Percentiles rank a stretch among this genome's conserved stretches.
phyloP scores from a whole-genome alignment of 2,888 invertebrate species.

The Xylophagus ater region DNA sequence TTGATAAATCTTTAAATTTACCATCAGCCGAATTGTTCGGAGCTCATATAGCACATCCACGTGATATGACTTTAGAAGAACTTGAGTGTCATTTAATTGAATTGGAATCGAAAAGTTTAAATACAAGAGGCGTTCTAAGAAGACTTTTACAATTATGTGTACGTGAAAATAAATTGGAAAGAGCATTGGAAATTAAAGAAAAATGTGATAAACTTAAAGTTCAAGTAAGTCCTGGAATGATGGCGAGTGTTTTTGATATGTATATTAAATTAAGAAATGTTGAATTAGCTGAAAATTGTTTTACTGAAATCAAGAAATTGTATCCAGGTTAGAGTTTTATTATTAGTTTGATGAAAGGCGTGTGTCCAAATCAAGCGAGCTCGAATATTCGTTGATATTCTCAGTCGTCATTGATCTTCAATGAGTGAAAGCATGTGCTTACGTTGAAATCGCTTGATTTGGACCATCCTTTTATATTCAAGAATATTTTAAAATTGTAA shows the following conservation, averaged over 20 bases:
- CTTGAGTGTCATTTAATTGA: conserved; percentile 53
- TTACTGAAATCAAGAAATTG: conserved; percentile 43
- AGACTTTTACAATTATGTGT: conserved; percentile 49
- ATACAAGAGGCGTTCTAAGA: conserved; percentile 53
- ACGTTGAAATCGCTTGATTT: no score
- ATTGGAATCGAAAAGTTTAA: conserved; percentile 53
- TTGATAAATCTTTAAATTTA: conserved; percentile 37
- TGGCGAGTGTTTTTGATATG: conserved; percentile 50
- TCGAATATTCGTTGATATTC: no score
- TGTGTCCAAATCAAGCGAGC: no score
- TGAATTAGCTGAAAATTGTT: conserved; percentile 42
- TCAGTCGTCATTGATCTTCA: no score
- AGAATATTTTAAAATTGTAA: background rate
- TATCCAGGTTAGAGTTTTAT: conserved; percentile 36
- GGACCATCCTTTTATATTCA: no score
- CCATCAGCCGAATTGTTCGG: conserved; percentile 26
- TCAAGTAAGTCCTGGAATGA: conserved; percentile 52
- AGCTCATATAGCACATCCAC: conserved; percentile 43
- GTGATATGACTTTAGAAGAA: conserved; percentile 50
- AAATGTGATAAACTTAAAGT: conserved; percentile 46
- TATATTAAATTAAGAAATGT: conserved; percentile 47
- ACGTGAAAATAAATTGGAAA: conserved; percentile 43
- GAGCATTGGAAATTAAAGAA: conserved; percentile 44
- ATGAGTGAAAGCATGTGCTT: no score
- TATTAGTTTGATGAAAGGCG: no score